A percentile compares a stretch with the other conserved stretches of the same genome.
These are phyloP conservation scores for Anarrhichthys ocellatus DNA, from an alignment of 2,113 vertebrate genomes.

Conservation along the genomic window DNA sequence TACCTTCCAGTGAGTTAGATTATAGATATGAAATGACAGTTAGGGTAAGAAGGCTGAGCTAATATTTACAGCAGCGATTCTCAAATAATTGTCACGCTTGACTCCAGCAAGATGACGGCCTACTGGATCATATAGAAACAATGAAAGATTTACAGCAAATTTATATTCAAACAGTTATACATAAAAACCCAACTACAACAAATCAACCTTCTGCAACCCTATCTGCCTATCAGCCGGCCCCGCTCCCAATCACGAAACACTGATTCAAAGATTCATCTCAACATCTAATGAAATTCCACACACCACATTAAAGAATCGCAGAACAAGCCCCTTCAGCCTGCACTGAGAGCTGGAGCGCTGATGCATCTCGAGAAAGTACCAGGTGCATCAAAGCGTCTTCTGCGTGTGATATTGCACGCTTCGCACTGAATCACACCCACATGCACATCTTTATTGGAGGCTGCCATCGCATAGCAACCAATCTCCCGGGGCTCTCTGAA, in stretches of 20 bases:
- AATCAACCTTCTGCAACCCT: not conserved
- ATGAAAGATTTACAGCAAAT: not conserved
- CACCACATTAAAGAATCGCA: not conserved
- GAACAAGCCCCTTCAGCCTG: conserved; percentile 26
- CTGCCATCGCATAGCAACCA: conserved; percentile 75
- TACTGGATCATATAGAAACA: not conserved
- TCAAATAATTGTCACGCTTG: not conserved
- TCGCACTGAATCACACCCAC: conserved; percentile 71
- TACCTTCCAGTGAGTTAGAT: conserved; percentile 41
- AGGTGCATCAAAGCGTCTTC: conserved; percentile 45
- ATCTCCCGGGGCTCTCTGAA: conserved; percentile 56
- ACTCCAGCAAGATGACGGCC: not conserved
- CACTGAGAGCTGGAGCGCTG: not conserved
- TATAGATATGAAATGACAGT: not conserved
- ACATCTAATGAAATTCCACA: conserved; percentile 8
- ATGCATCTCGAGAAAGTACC: conserved; percentile 28
- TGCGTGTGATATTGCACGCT: conserved; percentile 49
- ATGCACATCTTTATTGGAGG: conserved; percentile 67
- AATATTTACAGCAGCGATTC: not conserved
- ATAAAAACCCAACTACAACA: not conserved
- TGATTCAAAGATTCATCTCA: conserved; percentile 10
- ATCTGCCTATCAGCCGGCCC: conserved; percentile 1
- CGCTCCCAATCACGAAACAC: conserved; percentile 3
- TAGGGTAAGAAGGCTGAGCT: not conserved
- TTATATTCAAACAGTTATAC: not conserved